Conservation (phyloP, 2,797 vertebrate genomes). For the Sebastolobus alascanus region DNA sequence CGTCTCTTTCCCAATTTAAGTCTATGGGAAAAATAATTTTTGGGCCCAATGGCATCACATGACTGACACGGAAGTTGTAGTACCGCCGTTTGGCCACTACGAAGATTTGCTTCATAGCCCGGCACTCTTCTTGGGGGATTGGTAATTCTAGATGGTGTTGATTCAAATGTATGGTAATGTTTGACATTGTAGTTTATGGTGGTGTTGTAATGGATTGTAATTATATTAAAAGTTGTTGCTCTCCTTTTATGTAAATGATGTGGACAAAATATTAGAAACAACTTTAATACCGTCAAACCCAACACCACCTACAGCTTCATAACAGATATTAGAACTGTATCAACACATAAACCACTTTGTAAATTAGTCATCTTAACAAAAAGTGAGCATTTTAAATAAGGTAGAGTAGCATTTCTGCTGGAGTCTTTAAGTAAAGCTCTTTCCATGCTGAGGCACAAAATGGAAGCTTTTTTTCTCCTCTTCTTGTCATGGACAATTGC, state of each 20-base stretch:
- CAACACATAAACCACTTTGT: neutral
- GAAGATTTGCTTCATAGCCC: too few relatives aligned
- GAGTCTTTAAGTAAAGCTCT: neutral
- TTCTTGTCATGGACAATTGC: constrained; percentile 30
- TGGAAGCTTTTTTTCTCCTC: constrained; percentile 5
- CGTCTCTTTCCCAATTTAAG: too few relatives aligned
- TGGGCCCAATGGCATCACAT: too few relatives aligned
- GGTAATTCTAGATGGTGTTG: neutral
- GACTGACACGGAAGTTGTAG: too few relatives aligned
- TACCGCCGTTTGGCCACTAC: too few relatives aligned
- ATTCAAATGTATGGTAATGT: neutral
- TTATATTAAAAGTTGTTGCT: neutral
- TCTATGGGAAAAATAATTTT: too few relatives aligned
- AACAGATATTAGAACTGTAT: neutral
- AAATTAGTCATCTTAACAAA: neutral
- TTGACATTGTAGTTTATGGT: neutral
- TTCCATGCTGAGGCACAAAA: neutral
- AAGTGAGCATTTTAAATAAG: neutral
- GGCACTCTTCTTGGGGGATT: too few relatives aligned
- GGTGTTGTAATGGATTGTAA: neutral
- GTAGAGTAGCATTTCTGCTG: neutral
- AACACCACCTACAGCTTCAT: neutral
- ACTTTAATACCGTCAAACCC: neutral
- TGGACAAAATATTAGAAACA: neutral
- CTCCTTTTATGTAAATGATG: neutral